These are phyloP conservation scores for Panopea generosa DNA, from an alignment of 2,888 invertebrate species.

Conservation along the genomic window DNA sequence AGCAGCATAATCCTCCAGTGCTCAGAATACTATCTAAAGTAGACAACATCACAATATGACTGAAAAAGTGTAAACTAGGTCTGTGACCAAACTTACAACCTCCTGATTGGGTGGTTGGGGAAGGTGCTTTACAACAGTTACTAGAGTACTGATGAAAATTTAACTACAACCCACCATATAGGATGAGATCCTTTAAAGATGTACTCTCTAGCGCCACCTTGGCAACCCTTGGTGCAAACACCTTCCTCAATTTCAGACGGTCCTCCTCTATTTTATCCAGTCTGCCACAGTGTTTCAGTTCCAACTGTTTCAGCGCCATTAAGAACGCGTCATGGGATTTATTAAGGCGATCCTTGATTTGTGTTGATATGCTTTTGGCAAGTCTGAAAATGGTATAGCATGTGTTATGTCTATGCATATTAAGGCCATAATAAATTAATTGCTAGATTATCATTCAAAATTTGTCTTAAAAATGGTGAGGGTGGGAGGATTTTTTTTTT, in stretches of 20 bases:
- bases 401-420: neutral
- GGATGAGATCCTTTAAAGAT: slow-evolving; percentile 92
- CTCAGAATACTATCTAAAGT: too few species aligned
- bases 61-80: too few species aligned
- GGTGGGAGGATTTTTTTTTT: too few species aligned
- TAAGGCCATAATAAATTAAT: too few species aligned
- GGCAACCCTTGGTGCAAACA: slow-evolving; percentile 92
- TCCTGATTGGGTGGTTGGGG: too few species aligned
- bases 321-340: slow-evolving; percentile 92
- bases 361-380: slow-evolving; percentile 90
- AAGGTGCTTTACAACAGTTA: too few species aligned
- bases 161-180: slow-evolving; percentile 87
- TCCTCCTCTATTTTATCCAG: slow-evolving; percentile 93
- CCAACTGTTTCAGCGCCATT: slow-evolving; percentile 90
- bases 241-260: slow-evolving; percentile 88
- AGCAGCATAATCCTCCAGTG: too few species aligned
- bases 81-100: too few species aligned
- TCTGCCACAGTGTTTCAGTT: slow-evolving; percentile 89
- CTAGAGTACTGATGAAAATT: too few species aligned
- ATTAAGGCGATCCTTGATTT: slow-evolving; percentile 92
- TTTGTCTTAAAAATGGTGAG: too few species aligned
- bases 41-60: too few species aligned
- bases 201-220: slow-evolving; percentile 93
- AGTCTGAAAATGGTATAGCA: slow-evolving; percentile 85
- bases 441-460: too few species aligned